Evolutionary conservation across 1,140 invertebrate species (phyloP).

Genomic region (Mizuhopecten yessoensis): DNA sequence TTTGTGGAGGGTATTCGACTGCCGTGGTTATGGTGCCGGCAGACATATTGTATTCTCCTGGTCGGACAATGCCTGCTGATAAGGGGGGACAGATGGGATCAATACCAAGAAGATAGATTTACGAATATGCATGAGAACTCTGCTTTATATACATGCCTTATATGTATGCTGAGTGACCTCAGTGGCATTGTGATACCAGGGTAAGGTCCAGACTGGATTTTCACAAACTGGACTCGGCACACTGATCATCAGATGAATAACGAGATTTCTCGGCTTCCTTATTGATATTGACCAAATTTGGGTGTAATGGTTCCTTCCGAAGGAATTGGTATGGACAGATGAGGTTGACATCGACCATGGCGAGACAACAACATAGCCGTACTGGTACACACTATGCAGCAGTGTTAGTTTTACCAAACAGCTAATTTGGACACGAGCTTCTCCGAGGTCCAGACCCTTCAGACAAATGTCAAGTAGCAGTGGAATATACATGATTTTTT

Average conservation of each 20-base stretch:
- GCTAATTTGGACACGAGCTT: not conserved
- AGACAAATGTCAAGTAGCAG: conserved; percentile 5
- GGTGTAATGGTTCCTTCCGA: not conserved
- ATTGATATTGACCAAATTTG: conserved; percentile 35
- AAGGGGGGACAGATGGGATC: conserved; percentile 1
- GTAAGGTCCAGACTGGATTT: not conserved
- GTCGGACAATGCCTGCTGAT: not conserved
- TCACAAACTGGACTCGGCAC: not conserved
- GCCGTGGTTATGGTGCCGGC: not conserved
- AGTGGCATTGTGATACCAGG: not conserved
- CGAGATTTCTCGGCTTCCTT: not conserved
- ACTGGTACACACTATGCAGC: not conserved
- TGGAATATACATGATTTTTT: not conserved
- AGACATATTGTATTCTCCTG: conserved; percentile 18
- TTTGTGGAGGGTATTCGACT: not conserved
- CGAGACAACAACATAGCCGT: not conserved
- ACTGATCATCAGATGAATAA: conserved; percentile 5
- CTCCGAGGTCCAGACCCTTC: not conserved
- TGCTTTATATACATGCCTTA: conserved; percentile 33
- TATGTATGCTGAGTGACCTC: conserved; percentile 14
- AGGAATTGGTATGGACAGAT: not conserved
- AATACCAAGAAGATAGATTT: conserved; percentile 3
- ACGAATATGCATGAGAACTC: conserved; percentile 7
- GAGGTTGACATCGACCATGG: conserved; percentile 2
- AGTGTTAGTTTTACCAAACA: too few species aligned